phyloP scores from a whole-genome alignment of 2,797 vertebrate genomes.

The Helarctos malayanus region DNA sequence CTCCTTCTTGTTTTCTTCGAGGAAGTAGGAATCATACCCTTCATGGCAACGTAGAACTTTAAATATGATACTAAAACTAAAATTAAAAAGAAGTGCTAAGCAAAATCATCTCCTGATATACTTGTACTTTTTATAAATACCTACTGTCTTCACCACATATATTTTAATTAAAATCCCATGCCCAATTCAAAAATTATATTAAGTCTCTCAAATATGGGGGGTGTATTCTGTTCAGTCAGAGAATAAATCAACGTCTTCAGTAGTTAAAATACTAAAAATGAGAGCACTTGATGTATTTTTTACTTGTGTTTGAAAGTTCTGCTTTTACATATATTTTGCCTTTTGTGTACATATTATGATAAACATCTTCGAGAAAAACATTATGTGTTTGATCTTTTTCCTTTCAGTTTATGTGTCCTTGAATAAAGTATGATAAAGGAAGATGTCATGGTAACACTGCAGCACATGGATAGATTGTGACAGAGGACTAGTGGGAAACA shows the following conservation, averaged over 20 bases:
- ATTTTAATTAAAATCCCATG: slow-evolving; percentile 36
- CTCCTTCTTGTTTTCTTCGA: neutral
- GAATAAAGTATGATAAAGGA: slow-evolving; percentile 73
- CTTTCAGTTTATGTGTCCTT: slow-evolving; percentile 34
- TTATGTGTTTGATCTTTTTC: neutral
- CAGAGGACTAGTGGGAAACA: slow-evolving; percentile 57
- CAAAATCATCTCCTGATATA: neutral
- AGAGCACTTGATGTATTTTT: neutral
- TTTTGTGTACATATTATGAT: neutral
- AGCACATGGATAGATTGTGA: slow-evolving; percentile 61
- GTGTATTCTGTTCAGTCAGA: neutral
- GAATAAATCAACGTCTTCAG: neutral
- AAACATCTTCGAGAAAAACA: neutral
- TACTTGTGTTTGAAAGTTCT: neutral
- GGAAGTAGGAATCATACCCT: neutral
- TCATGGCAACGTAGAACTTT: neutral
- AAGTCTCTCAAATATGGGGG: neutral
- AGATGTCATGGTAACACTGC: slow-evolving; percentile 57
- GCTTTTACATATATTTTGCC: slow-evolving; percentile 20
- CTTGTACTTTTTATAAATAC: neutral
- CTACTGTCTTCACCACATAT: neutral
- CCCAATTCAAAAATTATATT: neutral
- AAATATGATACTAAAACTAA: neutral
- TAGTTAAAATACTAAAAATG: neutral
- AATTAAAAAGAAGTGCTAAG: neutral